Percentiles rank a stretch among this genome's conserved stretches.
Conservation (phyloP, 2,888 invertebrate genomes). For the Rhingia rostrata region DNA sequence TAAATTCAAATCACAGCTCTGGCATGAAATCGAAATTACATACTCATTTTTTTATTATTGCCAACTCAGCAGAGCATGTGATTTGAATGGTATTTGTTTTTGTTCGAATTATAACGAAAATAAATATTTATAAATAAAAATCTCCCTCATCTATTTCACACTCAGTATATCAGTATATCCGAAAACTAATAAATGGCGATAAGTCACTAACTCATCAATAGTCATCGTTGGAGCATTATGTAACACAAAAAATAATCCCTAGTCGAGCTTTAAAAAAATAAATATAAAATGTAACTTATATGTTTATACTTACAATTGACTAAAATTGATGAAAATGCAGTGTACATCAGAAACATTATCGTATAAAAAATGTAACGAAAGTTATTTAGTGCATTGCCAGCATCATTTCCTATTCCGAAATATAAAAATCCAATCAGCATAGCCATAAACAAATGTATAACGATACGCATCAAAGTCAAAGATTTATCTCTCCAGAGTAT, state of each 20-base stretch:
- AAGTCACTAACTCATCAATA: too few relatives aligned
- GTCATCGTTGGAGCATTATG: too few relatives aligned
- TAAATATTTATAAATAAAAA: too few relatives aligned
- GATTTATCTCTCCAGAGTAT: constrained; percentile 88
- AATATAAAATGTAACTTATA: neutral
- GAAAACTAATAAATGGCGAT: too few relatives aligned
- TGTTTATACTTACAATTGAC: constrained; percentile 91
- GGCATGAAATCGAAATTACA: too few relatives aligned
- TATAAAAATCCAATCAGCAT: constrained; percentile 92
- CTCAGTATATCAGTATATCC: too few relatives aligned
- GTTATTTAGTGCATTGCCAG: constrained; percentile 91
- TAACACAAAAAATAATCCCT: constrained; percentile 1
- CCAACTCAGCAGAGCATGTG: too few relatives aligned
- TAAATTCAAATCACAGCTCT: too few relatives aligned
- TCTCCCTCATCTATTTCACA: too few relatives aligned
- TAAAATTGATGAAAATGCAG: constrained; percentile 94
- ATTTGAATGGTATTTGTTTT: too few relatives aligned
- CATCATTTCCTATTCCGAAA: constrained; percentile 93
- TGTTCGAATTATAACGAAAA: too few relatives aligned
- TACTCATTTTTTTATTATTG: too few relatives aligned
- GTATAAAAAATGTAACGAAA: constrained; percentile 95
- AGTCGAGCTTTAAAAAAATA: neutral
- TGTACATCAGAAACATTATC: constrained; percentile 96
- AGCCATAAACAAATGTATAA: constrained; percentile 92
- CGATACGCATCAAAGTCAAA: constrained; percentile 89